Base-by-base conservation (phyloP, 2,797 vertebrate species). In the Melanotaenia pygmaea region DNA sequence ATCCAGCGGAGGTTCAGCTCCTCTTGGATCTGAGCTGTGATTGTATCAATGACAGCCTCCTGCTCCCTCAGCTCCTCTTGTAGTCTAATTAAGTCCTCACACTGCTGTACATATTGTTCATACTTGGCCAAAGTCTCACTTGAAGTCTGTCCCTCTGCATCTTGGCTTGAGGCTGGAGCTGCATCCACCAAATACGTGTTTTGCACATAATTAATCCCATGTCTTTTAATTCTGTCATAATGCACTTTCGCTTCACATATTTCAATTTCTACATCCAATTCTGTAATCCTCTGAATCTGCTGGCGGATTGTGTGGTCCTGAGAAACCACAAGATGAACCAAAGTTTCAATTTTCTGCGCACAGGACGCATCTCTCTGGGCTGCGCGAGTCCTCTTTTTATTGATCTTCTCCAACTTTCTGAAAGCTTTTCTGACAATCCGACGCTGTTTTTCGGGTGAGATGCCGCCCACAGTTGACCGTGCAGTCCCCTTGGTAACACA, bases 261-360 rank as follows among this genome's bases (percentile, higher is more conserved):
- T 43, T 98, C 97, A 70, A 99, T 99, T 79, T 98, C 96, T 0
- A 92, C 77, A 87, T 99, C 97, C 91, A 99, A 91, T 83, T 99
- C 96, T 9, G 91, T 86, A 7, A 99, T 94, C 83, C 97, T 94
- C 84, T 97, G 94, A 51, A 96, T 51, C 95, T 99, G 98, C 91
- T 97, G 97, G 3, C 97, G 95, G 87, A 98, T 93, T n/a, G 96
- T 98, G 85, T 97, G 97, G 69, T 99, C 97, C 93, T 97, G 98
- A 4, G 97, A 98, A 5, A 98, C 93, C 54, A 99, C 97, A 5
- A 98, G 87, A 69, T 98, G 97, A 54, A 97, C 97, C 87, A 98
- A 81, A 14, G 96, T 98, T 89, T 98, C 98, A 96, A 99, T 96
- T 86, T 90, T 95, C 79, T 96, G 96, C 40, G 89, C 91, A 0